Conservation (phyloP, 2,113 vertebrate species). For the Girardinichthys multiradiatus region DNA sequence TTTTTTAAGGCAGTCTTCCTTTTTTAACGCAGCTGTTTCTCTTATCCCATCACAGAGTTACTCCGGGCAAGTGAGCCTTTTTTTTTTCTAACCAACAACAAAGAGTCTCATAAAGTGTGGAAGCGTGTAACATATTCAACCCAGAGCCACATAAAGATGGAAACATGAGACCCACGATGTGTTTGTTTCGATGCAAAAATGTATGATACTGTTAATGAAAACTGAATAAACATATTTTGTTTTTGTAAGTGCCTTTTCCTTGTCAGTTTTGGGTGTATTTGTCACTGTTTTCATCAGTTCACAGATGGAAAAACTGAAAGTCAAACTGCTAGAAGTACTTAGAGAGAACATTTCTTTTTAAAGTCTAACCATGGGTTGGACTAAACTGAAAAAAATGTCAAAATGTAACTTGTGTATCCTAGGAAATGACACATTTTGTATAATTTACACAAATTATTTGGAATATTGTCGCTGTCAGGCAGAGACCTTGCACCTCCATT, state of each 20-base stretch:
- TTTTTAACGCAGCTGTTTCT: constrained; percentile 58
- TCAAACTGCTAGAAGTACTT: not conserved
- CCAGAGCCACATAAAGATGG: constrained; percentile 56
- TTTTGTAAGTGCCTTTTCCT: constrained; percentile 59
- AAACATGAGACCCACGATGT: constrained; percentile 58
- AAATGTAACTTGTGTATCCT: not conserved
- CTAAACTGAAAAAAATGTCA: no score
- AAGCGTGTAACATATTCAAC: constrained; percentile 60
- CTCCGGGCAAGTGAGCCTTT: constrained; percentile 33
- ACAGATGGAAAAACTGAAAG: not conserved
- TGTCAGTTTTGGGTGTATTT: not conserved
- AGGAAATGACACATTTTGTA: not conserved
- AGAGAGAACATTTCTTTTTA: not conserved
- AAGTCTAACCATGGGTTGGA: not conserved
- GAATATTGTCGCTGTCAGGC: no score
- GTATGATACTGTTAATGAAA: constrained; percentile 70
- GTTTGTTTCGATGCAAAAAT: constrained; percentile 79
- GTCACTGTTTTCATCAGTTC: not conserved
- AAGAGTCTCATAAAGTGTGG: constrained; percentile 52
- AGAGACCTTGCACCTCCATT: no score
- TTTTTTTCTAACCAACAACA: constrained; percentile 20
- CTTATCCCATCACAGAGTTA: constrained; percentile 35
- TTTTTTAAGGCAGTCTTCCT: constrained; percentile 70
- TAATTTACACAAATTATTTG: no score
- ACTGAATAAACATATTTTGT: constrained; percentile 78